Evolutionary conservation across 1,140 invertebrate species (phyloP), one percentile per base, ranked within the genome.

Genomic region (Homalodisca vitripennis): DNA sequence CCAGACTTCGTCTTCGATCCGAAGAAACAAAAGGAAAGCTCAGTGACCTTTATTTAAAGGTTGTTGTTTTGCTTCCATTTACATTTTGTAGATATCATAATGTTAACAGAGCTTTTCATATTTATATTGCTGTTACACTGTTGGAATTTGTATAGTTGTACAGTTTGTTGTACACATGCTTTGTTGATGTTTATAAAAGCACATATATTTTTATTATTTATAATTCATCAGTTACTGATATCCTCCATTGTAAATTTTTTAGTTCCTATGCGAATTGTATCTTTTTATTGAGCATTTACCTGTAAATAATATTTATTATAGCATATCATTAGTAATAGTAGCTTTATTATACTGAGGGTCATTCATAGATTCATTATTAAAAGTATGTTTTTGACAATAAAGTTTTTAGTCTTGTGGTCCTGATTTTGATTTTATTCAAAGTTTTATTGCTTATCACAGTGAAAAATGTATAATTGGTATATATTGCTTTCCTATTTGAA

Each of bases 311-410:
- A 60, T 30, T 51, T 51, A 51, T 51, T 51, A 41, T 53, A 60
- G 55, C 55, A 60, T 60, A 60, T 60, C 55, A 60, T 30, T 60
- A 60, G 26, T 27, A 24, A 17, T 41, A 10, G 48, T 60, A 60
- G 48, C 48, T 51, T 51, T 51, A 51, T 20, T 51, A 51, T 51
- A 12, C 22, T 22, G 17, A 51, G 48, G 22, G 48, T 14, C 22
- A 24, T 27, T 27, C 14, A 12, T 27, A 60, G 14, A 22, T 13
- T 26, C 26, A 60, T 22, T 60, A 27, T 60, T 60, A 60, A 27
- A 60, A 26, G 55, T 60, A 22, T 60, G 55, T 60, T 60, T 27
- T 60, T n/a, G 55, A 60, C 55, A 60, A 60, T 60, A 60, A 60
- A 13, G 14, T 60, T 60, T 60, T 10, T 41, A 10, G 34, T 41